Conservation (phyloP, 2,113 vertebrate species). For the Felis chaus region DNA sequence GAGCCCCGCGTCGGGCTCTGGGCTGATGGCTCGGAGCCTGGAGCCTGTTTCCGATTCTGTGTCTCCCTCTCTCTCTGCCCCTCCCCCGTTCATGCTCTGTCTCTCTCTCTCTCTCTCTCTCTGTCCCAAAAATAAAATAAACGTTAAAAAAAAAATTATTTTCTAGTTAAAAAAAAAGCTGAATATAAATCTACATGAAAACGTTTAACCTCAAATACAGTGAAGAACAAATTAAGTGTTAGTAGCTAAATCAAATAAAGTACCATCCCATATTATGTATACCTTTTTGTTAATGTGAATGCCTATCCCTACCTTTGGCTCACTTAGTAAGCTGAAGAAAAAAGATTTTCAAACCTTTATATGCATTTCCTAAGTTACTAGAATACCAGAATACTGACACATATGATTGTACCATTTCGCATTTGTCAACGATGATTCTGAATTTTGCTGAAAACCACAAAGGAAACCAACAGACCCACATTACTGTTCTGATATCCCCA, state of each 20-base stretch:
- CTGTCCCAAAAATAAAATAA: too few species aligned
- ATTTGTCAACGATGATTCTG: background rate
- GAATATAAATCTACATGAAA: background rate
- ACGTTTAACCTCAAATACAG: background rate
- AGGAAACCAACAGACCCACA: constrained; percentile 71
- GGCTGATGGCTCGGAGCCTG: too few species aligned
- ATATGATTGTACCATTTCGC: background rate
- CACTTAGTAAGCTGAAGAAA: background rate
- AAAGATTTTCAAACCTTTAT: background rate
- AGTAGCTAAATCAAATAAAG: background rate
- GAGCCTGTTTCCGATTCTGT: too few species aligned
- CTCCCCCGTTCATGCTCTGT: too few species aligned
- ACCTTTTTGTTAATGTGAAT: background rate
- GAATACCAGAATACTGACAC: constrained; percentile 15
- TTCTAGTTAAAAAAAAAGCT: constrained; percentile 8
- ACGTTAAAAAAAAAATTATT: background rate
- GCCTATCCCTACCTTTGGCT: background rate
- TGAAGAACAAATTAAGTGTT: background rate
- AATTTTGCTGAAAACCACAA: constrained; percentile 66
- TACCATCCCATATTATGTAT: background rate
- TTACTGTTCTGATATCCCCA: constrained; percentile 10
- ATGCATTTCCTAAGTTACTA: constrained; percentile 30
- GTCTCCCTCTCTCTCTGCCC: too few species aligned
- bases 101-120: too few species aligned
- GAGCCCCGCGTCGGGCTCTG: too few species aligned